Evolutionary conservation across 2,797 vertebrate genomes (phyloP), one percentile per base, ranked within the genome.

Genomic region (Falco biarmicus): DNA sequence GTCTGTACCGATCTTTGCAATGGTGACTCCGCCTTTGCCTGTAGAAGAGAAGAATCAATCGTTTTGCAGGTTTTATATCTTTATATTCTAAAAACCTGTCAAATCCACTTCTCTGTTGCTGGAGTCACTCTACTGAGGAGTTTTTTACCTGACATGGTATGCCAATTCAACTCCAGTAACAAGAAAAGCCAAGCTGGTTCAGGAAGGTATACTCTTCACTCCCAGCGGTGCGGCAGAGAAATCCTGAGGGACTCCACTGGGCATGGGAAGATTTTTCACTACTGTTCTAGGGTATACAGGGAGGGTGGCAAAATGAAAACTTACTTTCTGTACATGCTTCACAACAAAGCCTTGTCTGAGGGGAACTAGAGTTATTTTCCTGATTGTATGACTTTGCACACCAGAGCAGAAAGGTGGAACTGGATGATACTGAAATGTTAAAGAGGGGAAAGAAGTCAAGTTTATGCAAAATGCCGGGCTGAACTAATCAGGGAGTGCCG

Each of bases 41-140:
- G 9, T 1, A 45, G 41, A 80, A 77, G 1, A 91, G 39, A 84
- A 8, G 25, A 76, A 32, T 5, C 4, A 7, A 32, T 81, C 66
- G 9, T 24, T 94, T 92, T 92, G 54, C 93, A 84, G 56, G 63
- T 84, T 94, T 34, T 68, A 21, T 61, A 59, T 50, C 68, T 71
- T 70, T 73, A 39, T 28, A 66, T 80, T 96, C 89, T 93, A 90
- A 92, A 85, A 95, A 74, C 8, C 6, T 29, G 11, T 34, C 59
- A 70, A 86, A 84, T 64, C 15, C 18, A 43, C 15, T 81, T 76
- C 39, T 85, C 39, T 70, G 88, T 70, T 57, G 68, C 91, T 93
- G 65, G 51, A 85, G 24, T 80, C 32, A 41, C 45, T 47, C 47
- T 80, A 12, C 15, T 90, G n/a, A 71, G 61, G 43, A 73, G 5